A percentile compares a stretch with the other conserved stretches of the same genome.
phyloP scores from a whole-genome alignment of 37 sponge, comb jelly and placozoan species.

The Cladorhizidae sp. region DNA sequence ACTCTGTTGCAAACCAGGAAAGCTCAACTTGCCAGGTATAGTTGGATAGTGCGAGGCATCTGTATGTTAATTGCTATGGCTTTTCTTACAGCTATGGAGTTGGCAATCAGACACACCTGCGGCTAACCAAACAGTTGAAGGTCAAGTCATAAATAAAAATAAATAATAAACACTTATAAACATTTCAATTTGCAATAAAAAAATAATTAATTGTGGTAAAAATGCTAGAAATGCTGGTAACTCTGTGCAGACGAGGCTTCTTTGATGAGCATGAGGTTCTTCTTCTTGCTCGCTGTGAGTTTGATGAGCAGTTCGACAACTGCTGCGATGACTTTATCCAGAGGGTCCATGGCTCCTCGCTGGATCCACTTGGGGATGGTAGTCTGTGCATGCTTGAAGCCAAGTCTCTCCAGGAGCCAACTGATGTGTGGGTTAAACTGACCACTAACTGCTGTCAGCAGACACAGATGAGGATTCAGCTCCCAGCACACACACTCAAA shows the following conservation, averaged over 20 bases:
- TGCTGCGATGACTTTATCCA: slow-evolving; percentile 68
- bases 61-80: background rate
- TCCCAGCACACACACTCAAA: slow-evolving; percentile 89
- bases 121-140: background rate
- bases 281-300: slow-evolving; percentile 48
- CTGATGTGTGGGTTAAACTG: slow-evolving; percentile 88
- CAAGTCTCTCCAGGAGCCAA: slow-evolving; percentile 91
- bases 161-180: background rate
- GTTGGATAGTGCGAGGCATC: background rate
- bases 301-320: slow-evolving; percentile 42
- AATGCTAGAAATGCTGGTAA: too few species aligned
- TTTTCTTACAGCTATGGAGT: slow-evolving; percentile 35
- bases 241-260: background rate
- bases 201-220: background rate
- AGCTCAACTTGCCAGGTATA: slow-evolving; percentile 45
- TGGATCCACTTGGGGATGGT: slow-evolving; percentile 98
- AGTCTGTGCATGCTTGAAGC: slow-evolving; percentile 88
- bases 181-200: background rate
- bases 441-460: slow-evolving; percentile 79
- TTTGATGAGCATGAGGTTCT: background rate
- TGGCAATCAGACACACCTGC: slow-evolving; percentile 2
- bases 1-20: slow-evolving; percentile 22
- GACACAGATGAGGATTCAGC: slow-evolving; percentile 84
- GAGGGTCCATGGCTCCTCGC: slow-evolving; percentile 93
- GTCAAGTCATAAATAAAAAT: background rate